Evolutionary conservation across 35 echinoderm and acorn worm genomes (phyloP), one percentile per base, ranked within the genome.

Genomic region (Diadema setosum): DNA sequence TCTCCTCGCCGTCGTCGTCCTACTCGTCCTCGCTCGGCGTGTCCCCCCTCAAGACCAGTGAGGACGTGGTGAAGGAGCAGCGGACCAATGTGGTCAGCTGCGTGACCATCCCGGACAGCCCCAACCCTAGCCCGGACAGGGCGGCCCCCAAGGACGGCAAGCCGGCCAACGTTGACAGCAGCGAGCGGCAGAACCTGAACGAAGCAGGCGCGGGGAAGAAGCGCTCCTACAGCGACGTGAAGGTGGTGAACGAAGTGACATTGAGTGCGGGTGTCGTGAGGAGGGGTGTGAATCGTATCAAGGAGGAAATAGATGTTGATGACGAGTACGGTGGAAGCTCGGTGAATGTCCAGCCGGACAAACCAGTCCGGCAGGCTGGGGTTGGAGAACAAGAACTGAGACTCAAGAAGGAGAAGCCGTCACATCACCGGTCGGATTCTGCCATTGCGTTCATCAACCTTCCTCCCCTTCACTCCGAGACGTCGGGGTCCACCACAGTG

Each of bases 391-490:
- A 56, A 29, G 84, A 83, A 5, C 14, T 89, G 55, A 86, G 82
- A 64, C 52, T 97, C 23, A 97, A 97, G 65, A 93, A 97, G 82
- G 90, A 95, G 46, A 92, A 89, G 55, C 91, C 91, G 0, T 75
- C 86, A 14, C 73, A 90, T 83, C 85, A 91, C 41, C 91, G 87
- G 18, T 86, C 89, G 40, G 92, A 94, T 65, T 91, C 88, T 16
- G 89, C 88, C 3, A 94, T 98, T 34, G 88, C 89, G 35, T 98
- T 98, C 65, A 88, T 99, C 55, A 95, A 99, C 82, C 88, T 99
- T 20, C 96, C 96, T 17, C 93, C 93, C 0, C 81, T 99, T 45
- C 85, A 95, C 64, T 89, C 81, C 14, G 89, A 91, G 21, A 46
- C 14, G 0, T 34, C 35, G 29, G 73, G 73, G 44, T 34, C 34